phyloP scores from a whole-genome alignment of 2,888 invertebrate genomes.

The Iselma pallidipennis region DNA sequence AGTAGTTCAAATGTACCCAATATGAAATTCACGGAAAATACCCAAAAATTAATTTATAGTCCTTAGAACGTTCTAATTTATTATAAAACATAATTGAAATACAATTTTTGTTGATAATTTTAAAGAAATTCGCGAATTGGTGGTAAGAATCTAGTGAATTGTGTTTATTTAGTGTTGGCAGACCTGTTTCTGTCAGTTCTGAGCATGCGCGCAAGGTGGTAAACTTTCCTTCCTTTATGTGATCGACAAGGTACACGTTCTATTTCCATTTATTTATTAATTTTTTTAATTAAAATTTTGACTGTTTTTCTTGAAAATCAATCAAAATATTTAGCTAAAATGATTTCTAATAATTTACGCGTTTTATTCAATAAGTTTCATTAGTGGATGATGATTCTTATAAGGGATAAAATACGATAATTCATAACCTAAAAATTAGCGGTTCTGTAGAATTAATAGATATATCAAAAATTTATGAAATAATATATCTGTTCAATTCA shows the following conservation, averaged over 20 bases:
- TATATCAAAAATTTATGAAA: too few relatives aligned
- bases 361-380: slow-evolving; percentile 9
- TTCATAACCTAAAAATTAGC: too few relatives aligned
- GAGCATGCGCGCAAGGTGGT: slow-evolving; percentile 12
- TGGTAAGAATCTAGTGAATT: not conserved
- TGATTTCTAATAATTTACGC: not conserved
- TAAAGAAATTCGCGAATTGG: too few relatives aligned
- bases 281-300: slow-evolving; percentile 18
- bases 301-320: slow-evolving; percentile 3
- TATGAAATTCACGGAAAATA: not conserved
- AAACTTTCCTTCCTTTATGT: slow-evolving; percentile 42
- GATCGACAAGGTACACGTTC: slow-evolving; percentile 53
- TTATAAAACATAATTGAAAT: not conserved
- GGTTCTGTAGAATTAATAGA: too few relatives aligned
- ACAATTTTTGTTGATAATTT: too few relatives aligned
- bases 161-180: not conserved
- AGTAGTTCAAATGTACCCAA: not conserved
- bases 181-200: not conserved
- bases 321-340: not conserved
- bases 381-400: not conserved
- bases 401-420: not conserved
- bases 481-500: too few relatives aligned
- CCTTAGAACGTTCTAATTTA: too few relatives aligned
- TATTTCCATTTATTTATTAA: slow-evolving; percentile 29
- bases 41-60: too few relatives aligned